Conservation (phyloP, 2,888 invertebrate species). For the Xiphydria camelus region DNA sequence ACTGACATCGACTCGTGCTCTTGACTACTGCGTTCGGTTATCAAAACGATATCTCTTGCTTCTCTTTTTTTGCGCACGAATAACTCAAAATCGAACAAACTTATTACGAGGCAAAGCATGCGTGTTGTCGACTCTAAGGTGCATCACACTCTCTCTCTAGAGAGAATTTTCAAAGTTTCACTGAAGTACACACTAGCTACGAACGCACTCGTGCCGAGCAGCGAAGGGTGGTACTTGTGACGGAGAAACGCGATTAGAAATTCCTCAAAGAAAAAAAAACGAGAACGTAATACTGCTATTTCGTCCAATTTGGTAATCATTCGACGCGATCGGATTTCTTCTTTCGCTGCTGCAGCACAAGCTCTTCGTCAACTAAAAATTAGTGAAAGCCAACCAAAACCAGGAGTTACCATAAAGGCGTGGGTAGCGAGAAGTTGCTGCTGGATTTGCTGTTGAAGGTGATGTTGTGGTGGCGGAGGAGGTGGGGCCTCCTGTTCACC, state of each 20-base stretch:
- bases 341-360: background rate
- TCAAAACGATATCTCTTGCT: no score
- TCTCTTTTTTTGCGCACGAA: no score
- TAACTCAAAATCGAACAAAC: no score
- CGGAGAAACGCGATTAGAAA: no score
- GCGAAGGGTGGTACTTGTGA: constrained; percentile 8
- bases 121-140: constrained; percentile 38
- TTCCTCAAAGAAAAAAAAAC: constrained; percentile 24
- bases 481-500: constrained; percentile 57
- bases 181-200: constrained; percentile 39
- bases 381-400: constrained; percentile 59
- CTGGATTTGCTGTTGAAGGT: constrained; percentile 59
- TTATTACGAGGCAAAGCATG: no score
- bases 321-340: background rate
- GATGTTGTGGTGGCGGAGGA: constrained; percentile 57
- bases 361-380: constrained; percentile 37
- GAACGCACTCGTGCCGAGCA: constrained; percentile 25
- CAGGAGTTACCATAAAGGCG: constrained; percentile 59
- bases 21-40: no score
- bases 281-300: background rate
- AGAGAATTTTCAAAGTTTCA: constrained; percentile 38
- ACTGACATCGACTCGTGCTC: constrained; percentile 1
- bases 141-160: constrained; percentile 35
- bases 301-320: background rate
- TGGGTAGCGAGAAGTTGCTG: constrained; percentile 59